Evolutionary conservation across 2,888 invertebrate species (phyloP).

Genomic region (Masnerella sp.): DNA sequence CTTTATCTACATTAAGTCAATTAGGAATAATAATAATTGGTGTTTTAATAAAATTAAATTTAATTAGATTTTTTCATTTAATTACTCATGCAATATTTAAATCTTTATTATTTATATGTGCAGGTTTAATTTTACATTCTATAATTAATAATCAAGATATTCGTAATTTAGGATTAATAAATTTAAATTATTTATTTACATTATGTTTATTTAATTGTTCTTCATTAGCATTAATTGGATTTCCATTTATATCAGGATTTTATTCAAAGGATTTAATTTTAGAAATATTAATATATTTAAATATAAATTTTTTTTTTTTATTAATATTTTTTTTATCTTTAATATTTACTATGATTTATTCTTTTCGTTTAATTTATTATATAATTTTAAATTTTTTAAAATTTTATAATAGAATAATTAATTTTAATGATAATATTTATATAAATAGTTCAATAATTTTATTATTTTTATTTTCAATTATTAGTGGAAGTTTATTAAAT

Average conservation of each 20-base stretch:
- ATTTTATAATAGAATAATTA: constrained; percentile 22
- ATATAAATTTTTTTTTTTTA: constrained; percentile 61
- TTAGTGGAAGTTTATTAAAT: constrained; percentile 53
- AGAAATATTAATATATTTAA: constrained; percentile 71
- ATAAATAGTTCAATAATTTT: constrained; percentile 62
- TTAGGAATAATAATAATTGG: constrained; percentile 85
- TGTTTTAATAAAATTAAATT: constrained; percentile 79
- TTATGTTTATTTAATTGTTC: constrained; percentile 80
- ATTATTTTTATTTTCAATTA: constrained; percentile 57
- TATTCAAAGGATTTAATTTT: constrained; percentile 78
- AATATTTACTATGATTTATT: constrained; percentile 65
- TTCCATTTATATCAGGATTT: constrained; percentile 83
- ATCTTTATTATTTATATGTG: constrained; percentile 86
- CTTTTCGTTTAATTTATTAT: constrained; percentile 66
- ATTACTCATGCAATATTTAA: constrained; percentile 88
- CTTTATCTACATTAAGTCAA: constrained; percentile 86
- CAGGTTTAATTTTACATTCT: constrained; percentile 84
- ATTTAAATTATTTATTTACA: constrained; percentile 77
- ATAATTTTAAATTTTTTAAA: constrained; percentile 34
- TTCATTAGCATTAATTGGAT: constrained; percentile 82
- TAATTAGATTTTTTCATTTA: constrained; percentile 85
- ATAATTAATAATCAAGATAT: constrained; percentile 83
- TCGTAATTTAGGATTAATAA: constrained; percentile 81
- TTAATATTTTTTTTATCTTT: constrained; percentile 62
- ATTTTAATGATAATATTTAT: constrained; percentile 42